Base-by-base conservation (phyloP, 2,113 vertebrate species). In the Alectura lathami region DNA sequence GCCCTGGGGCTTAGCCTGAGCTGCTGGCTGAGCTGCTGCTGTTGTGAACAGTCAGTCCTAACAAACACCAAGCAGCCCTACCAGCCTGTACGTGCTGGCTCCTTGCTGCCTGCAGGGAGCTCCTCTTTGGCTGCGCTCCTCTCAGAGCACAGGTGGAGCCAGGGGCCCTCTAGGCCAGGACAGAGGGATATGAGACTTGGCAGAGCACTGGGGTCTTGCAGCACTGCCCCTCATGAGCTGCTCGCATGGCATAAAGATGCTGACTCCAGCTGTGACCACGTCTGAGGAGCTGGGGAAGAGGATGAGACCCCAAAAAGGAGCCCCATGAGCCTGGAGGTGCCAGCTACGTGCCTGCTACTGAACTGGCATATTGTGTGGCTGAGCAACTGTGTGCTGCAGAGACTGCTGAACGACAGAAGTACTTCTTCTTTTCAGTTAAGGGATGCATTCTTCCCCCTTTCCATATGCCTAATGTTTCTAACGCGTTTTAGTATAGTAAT, bases 51-150 rank as follows among this genome's bases (percentile, higher is more conserved):
- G 84, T 34, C 45, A 32, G 43, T 81, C 60, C 60, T 72, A 68
- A 56, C 68, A 76, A 86, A 43, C 20, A 17, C 27, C 8, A 32
- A 81, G 57, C 26, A 56, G 84, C 11, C 38, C 34, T 63, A 51
- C 82, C 10, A 7, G 64, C 64, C 83, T 21, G 4, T n/a, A n/a
- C 8, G 38, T 36, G 32, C 47, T 68, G 82, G 76, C 80, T 93
- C 43, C 81, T 78, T 63, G 60, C 63, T 88, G 63, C 74, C 83
- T 22, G 54, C 3, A 2, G 32, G 60, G 88, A 86, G 80, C 86
- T 91, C 73, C 73, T 88, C 64, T 51, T 94, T 96, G 93, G 86
- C 91, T 88, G 48, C 69, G 43, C 50, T 89, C 81, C 89, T 63
- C 56, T 86, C 36, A 32, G 89, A 62, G 76, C 86, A 86, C 94